phyloP scores from a whole-genome alignment of 2,113 vertebrate genomes.

The Tretioscincus oriximinensis region DNA sequence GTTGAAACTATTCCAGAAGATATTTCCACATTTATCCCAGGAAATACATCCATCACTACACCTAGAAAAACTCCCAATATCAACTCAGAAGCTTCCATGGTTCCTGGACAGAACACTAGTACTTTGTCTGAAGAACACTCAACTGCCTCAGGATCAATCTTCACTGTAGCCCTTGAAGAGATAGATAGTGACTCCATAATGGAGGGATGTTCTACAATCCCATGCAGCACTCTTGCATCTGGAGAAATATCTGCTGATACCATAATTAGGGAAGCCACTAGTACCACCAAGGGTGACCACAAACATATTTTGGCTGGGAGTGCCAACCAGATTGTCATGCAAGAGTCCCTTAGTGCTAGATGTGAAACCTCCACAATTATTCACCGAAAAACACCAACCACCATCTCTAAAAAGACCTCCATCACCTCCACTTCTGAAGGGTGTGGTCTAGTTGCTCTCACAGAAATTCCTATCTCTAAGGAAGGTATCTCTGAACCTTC shows the following conservation, averaged over 20 bases:
- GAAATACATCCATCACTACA: not conserved
- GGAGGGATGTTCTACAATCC: not conserved
- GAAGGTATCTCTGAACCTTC: not conserved
- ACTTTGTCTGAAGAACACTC: not conserved
- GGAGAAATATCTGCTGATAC: not conserved
- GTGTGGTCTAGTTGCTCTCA: not conserved
- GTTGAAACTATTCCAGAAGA: not conserved
- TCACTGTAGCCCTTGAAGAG: not conserved
- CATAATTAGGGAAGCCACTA: not conserved
- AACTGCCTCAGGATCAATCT: not conserved
- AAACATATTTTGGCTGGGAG: not conserved
- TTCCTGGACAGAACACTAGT: not conserved
- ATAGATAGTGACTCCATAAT: not conserved
- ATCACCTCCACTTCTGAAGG: not conserved
- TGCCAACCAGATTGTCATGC: not conserved
- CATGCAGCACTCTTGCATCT: not conserved
- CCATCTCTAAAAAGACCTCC: not conserved
- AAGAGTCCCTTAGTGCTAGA: not conserved
- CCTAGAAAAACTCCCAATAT: not conserved
- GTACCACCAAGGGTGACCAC: not conserved
- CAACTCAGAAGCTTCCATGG: not conserved
- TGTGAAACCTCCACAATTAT: not conserved
- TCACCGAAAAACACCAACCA: not conserved
- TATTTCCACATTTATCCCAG: not conserved
- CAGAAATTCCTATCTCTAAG: not conserved